Evolutionary conservation across 2,113 vertebrate species (phyloP).

Genomic region (Meleagris gallopavo): DNA sequence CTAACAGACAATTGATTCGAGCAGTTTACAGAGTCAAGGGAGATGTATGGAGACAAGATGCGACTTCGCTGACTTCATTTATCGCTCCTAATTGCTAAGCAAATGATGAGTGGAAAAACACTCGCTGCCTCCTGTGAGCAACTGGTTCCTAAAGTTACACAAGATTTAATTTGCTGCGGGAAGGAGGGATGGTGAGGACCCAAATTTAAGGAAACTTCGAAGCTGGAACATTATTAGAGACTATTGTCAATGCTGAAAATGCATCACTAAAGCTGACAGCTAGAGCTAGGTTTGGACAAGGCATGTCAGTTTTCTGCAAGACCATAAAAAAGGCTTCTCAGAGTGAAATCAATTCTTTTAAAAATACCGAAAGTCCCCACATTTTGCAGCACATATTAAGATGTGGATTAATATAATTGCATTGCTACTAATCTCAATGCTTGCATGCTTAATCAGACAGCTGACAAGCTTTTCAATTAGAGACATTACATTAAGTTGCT

Average conservation of each 20-base stretch:
- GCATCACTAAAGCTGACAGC: not conserved
- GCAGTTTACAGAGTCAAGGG: not conserved
- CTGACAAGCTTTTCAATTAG: not conserved
- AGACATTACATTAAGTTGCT: not conserved
- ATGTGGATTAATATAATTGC: not conserved
- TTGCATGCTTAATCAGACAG: not conserved
- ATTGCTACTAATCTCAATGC: not conserved
- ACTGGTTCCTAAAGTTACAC: not conserved
- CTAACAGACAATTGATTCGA: not conserved
- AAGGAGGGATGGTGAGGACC: not conserved
- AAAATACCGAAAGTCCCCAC: not conserved
- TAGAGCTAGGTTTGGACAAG: not conserved
- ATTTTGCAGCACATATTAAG: not conserved
- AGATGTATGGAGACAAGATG: not conserved
- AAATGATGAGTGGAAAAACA: not conserved
- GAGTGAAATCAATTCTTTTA: not conserved
- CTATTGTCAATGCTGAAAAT: not conserved
- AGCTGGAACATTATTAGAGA: not conserved
- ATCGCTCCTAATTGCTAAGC: slow-evolving; percentile 9
- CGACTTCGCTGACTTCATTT: not conserved
- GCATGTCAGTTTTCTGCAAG: not conserved
- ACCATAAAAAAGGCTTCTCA: not conserved
- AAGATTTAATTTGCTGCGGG: not conserved
- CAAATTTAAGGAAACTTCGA: not conserved
- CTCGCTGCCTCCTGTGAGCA: not conserved